Evolutionary conservation across 2,888 invertebrate species (phyloP), one percentile per base, ranked within the genome.

Genomic region (Hyposoter didymator): DNA sequence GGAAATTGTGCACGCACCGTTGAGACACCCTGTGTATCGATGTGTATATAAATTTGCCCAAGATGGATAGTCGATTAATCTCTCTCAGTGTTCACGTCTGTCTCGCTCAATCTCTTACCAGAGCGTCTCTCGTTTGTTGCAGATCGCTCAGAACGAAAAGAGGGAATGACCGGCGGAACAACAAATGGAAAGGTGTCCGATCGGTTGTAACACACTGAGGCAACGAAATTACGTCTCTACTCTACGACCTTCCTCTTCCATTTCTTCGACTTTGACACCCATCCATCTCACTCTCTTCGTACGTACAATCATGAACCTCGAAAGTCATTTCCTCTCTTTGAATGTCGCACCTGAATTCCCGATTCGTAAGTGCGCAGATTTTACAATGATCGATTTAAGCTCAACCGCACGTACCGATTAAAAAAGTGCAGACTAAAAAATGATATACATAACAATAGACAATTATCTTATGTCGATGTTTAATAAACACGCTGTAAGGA

Each of bases 21-120:
- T 12, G 7, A 22, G 12, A 28, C 32, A 43, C 22, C 62, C 64
- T 52, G 62, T 52, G 62, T 70, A 62, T 1, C 47, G 17, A 32
- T 45, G 49, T 32, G 39, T 47, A 62, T 62, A 59, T 70, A 47
- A 67, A 12, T 76, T 5, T 75, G 43, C 45, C 78, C 47, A 82
- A 86, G 85, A 87, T 82, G 78, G 86, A 86, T 85, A 82, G 86
- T 85, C 82, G 85, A 87, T 88, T 87, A 88, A 88, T 87, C 85
- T 87, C 78, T 87, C 87, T 88, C 84, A 85, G 85, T 85, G 84
- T 82, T 85, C 81, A 78, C 82, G 81, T 85, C 83, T 82, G 85
- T 87, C 73, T 72, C 80, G 82, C 76, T 85, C 85, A 88, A 87
- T 87, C 84, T 87, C 86, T 85, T 76, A 81, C 79, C 81, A 73